Conservation (phyloP, 2,113 vertebrate genomes). For the Rhinichthys klamathensis region DNA sequence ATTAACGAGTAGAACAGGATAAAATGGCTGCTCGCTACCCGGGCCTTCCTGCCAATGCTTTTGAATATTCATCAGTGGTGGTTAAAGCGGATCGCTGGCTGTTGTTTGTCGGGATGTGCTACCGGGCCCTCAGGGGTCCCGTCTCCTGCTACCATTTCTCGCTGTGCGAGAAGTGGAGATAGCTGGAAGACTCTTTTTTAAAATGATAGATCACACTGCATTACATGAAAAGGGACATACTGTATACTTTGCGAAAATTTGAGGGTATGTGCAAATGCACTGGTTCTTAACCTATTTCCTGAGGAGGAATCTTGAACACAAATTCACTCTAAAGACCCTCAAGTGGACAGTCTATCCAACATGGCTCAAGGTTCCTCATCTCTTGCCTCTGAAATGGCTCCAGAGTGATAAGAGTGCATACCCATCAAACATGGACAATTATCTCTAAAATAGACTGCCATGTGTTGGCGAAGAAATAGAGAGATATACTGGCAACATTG, state of each 20-base stretch:
- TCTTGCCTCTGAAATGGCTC: slow-evolving; percentile 16
- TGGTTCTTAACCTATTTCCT: background rate
- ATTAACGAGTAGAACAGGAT: slow-evolving; percentile 72
- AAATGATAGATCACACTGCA: slow-evolving; percentile 5
- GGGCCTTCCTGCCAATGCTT: slow-evolving; percentile 63
- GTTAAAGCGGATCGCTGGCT: slow-evolving; percentile 63
- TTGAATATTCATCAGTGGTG: slow-evolving; percentile 79
- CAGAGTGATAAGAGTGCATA: slow-evolving; percentile 31
- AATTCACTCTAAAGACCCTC: background rate
- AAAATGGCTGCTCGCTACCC: slow-evolving; percentile 73
- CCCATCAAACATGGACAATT: slow-evolving; percentile 48
- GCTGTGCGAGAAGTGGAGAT: slow-evolving; percentile 38
- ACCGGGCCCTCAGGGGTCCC: slow-evolving; percentile 53
- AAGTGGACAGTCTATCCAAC: background rate
- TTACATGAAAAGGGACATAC: slow-evolving; percentile 4
- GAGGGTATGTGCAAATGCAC: background rate
- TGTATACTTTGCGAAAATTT: slow-evolving; percentile 8
- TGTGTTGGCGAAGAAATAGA: slow-evolving; percentile 45
- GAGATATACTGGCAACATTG: slow-evolving; percentile 25
- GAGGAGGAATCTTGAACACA: background rate
- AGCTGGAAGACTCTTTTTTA: slow-evolving; percentile 32
- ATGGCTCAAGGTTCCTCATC: slow-evolving; percentile 14
- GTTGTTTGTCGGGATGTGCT: slow-evolving; percentile 67
- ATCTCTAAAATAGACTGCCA: slow-evolving; percentile 45
- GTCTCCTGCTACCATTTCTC: slow-evolving; percentile 23